A percentile compares a stretch with the other conserved stretches of the same genome.
Conservation (phyloP, 2,888 invertebrate species). For the Lycophotia porphyrea region DNA sequence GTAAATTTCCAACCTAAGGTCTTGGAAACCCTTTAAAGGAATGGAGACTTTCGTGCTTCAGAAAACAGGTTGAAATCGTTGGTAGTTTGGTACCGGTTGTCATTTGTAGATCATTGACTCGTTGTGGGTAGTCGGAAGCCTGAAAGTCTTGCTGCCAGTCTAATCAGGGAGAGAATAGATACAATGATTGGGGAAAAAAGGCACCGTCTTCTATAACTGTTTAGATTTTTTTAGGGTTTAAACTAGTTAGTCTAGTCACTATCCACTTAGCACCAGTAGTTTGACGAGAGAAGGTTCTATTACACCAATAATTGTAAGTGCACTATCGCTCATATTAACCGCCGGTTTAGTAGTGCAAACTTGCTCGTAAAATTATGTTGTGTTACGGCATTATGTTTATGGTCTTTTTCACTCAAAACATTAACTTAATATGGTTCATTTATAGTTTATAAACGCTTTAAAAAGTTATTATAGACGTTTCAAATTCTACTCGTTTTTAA, state of each 20-base stretch:
- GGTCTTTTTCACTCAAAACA: constrained; percentile 25
- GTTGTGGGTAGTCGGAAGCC: background rate
- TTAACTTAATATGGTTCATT: background rate
- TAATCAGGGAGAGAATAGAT: background rate
- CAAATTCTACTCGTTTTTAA: background rate
- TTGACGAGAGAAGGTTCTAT: constrained; percentile 19
- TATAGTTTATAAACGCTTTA: background rate
- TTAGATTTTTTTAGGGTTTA: background rate
- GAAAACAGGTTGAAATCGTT: no score
- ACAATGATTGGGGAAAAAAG: background rate
- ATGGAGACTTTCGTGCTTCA: no score
- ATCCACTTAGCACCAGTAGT: background rate
- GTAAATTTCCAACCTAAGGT: no score
- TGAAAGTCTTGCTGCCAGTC: no score
- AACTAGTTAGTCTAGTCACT: no score
- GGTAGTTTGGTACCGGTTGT: no score
- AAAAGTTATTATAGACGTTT: background rate
- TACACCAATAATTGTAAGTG: constrained; percentile 28
- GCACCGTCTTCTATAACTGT: background rate
- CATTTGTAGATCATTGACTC: background rate
- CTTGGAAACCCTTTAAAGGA: no score
- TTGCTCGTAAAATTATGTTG: constrained; percentile 27
- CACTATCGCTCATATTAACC: constrained; percentile 18
- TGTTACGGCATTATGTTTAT: constrained; percentile 24
- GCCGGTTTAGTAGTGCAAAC: constrained; percentile 21